Base-by-base conservation (phyloP, 2,113 vertebrate genomes). In the Peromyscus californicus region DNA sequence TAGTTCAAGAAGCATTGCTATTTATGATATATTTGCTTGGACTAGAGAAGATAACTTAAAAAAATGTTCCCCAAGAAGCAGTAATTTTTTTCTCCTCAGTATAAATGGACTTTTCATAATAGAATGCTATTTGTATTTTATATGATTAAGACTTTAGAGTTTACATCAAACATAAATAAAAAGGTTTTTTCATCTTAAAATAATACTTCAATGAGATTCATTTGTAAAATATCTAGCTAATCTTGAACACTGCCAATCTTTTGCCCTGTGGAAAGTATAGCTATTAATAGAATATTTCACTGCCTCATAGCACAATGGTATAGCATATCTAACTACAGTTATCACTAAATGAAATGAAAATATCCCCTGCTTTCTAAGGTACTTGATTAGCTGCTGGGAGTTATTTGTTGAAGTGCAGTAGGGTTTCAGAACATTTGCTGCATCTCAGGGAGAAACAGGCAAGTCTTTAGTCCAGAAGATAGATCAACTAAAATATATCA, bases 351-450 rank as follows among this genome's bases (percentile, higher is more conserved):
- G 90, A 96, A 94, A 90, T 75, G 57, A 95, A 96, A 91, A 39
- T 80, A 97, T 84, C 82, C 91, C 83, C 75, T 97, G 92, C 24
- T 90, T 97, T 96, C 78, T 96, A 96, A 59, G 88, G 95, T 65
- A 31, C 61, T 45, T 45, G 29, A 42, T 33, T 17, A 65, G 29
- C 76, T 91, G 78, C 61, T 96, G 4, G 72, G 33, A 91, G 92
- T 97, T 97, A 96, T 97, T 92, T 95, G 78, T 92, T 74, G 33
- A 96, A 94, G 5, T 93, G 59, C 61, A 94, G 57, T 88, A 97
- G 33, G 72, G 39, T 80, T 74, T 97, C 65, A 92, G n/a, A 96
- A 83, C 36, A 95, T 86, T 6, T 95, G 93, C 39, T 86, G 36
- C 29, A 91, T 92, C 33, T 94, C 48, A 89, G 22, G 26, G 67